phyloP scores from a whole-genome alignment of 1,140 invertebrate genomes.

The Gryllus bimaculatus region DNA sequence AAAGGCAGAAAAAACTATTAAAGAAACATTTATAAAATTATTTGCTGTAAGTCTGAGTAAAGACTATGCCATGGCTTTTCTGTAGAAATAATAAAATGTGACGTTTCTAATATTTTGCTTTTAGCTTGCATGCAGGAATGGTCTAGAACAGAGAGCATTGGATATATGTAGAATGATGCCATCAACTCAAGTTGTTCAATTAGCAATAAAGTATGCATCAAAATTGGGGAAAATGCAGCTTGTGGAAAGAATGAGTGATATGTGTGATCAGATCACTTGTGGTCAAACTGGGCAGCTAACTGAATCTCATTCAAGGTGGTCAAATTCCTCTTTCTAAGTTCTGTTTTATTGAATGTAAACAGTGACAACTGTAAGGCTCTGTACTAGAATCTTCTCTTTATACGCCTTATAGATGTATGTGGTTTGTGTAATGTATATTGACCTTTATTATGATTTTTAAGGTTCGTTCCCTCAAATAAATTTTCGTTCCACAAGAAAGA shows the following conservation, averaged over 20 bases:
- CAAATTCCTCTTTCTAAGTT: constrained; percentile 30
- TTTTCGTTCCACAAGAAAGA: not conserved
- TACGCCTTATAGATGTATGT: not conserved
- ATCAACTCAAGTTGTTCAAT: constrained; percentile 61
- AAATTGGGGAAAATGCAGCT: constrained; percentile 64
- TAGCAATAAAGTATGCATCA: constrained; percentile 80
- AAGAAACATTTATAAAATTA: constrained; percentile 75
- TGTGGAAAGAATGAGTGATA: constrained; percentile 56
- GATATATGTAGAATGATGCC: constrained; percentile 79
- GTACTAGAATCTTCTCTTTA: not conserved
- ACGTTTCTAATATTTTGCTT: constrained; percentile 25
- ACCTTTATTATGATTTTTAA: not conserved
- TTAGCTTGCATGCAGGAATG: constrained; percentile 69
- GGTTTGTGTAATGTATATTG: not conserved
- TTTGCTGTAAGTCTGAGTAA: constrained; percentile 59
- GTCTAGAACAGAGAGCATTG: constrained; percentile 73
- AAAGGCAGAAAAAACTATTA: constrained; percentile 49
- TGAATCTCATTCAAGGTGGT: constrained; percentile 28
- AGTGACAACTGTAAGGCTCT: not conserved
- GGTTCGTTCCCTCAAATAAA: not conserved
- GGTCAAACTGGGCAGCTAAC: constrained; percentile 26
- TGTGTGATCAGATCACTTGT: constrained; percentile 32
- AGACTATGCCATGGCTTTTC: constrained; percentile 10
- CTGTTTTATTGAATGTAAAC: constrained; percentile 16
- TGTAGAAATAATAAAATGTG: not conserved